Percentiles rank a stretch among this genome's conserved stretches.
Conservation (phyloP, 2,113 vertebrate species). For the Thomomys bottae region DNA sequence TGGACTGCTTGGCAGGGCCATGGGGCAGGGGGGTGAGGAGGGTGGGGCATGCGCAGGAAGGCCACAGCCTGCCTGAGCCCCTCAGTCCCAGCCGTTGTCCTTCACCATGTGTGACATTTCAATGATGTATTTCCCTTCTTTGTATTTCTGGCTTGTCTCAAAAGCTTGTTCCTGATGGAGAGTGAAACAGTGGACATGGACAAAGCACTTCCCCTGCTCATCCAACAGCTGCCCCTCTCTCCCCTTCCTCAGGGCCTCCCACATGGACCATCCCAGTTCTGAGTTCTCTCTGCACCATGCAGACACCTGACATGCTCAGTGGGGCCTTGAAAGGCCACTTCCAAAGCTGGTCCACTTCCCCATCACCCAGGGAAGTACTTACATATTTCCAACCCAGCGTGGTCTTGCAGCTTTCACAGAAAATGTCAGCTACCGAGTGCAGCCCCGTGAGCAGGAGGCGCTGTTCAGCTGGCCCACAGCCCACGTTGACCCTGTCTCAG, state of each 20-base stretch:
- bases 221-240: background rate
- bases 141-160: conserved; percentile 91
- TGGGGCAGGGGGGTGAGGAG: conserved; percentile 36
- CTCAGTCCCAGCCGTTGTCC: conserved; percentile 89
- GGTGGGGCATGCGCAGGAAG: conserved; percentile 78
- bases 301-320: no score
- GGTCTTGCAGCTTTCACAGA: conserved; percentile 89
- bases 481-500: conserved; percentile 86
- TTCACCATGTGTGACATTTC: conserved; percentile 90
- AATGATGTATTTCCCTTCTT: conserved; percentile 90
- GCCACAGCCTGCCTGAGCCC: conserved; percentile 62
- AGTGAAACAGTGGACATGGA: background rate
- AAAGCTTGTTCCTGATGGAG: conserved; percentile 86
- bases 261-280: background rate
- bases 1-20: conserved; percentile 43
- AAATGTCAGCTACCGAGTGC: conserved; percentile 88
- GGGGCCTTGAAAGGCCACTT: background rate
- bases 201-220: background rate
- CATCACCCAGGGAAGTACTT: conserved; percentile 68
- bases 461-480: conserved; percentile 87
- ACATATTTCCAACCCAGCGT: conserved; percentile 89
- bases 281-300: background rate
- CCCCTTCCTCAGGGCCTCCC: no score
- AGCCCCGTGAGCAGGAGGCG: conserved; percentile 88
- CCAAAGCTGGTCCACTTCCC: background rate